These are phyloP conservation scores for Philereme transversata DNA, from an alignment of 2,888 invertebrate genomes.

Conservation along the genomic window DNA sequence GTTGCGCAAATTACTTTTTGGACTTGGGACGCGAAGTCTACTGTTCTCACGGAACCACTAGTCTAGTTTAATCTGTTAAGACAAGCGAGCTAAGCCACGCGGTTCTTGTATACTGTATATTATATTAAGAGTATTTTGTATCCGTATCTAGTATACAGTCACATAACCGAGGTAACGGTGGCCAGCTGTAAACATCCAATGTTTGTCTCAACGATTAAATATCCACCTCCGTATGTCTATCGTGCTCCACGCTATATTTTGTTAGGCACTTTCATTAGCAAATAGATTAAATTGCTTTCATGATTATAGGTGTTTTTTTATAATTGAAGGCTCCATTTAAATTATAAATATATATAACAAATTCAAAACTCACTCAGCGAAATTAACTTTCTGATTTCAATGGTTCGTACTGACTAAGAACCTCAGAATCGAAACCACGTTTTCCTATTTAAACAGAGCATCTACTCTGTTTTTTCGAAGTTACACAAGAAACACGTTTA, in stretches of 20 bases:
- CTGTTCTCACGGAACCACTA: no score
- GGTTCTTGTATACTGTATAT: no score
- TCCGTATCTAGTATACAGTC: not conserved
- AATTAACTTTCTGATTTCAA: not conserved
- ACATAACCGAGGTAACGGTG: not conserved
- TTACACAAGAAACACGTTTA: no score
- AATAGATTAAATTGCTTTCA: slow-evolving; percentile 29
- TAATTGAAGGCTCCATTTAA: slow-evolving; percentile 10
- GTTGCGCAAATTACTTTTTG: no score
- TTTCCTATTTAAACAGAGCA: not conserved
- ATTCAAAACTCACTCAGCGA: not conserved
- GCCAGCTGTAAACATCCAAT: not conserved
- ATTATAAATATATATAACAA: slow-evolving; percentile 2
- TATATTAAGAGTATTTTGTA: no score
- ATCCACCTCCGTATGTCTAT: slow-evolving; percentile 19
- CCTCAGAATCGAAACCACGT: not conserved
- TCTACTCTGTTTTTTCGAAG: no score
- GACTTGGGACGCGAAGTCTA: no score
- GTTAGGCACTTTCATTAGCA: slow-evolving; percentile 30
- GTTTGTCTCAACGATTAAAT: slow-evolving; percentile 35
- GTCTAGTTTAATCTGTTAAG: no score
- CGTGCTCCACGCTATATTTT: slow-evolving; percentile 11
- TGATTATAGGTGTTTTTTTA: slow-evolving; percentile 11
- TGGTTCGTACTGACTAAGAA: not conserved
- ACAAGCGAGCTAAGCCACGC: no score